Conservation (phyloP, 2,797 vertebrate genomes). For the Microctenopoma steveboyesi region DNA sequence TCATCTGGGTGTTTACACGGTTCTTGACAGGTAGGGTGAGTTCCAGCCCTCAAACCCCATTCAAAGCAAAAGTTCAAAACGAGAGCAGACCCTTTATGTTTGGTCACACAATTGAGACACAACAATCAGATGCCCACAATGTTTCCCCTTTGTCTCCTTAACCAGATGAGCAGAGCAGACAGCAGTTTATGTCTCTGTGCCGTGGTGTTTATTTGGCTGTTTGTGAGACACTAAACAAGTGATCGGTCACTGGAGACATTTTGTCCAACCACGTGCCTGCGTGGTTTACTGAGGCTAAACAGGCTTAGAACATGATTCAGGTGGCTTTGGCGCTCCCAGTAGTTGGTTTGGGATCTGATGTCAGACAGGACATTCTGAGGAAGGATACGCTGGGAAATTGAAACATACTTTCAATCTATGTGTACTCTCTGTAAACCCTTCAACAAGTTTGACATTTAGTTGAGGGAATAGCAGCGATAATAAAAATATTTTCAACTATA, state of each 20-base stretch:
- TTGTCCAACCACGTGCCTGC: conserved; percentile 54
- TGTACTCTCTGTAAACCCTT: conserved; percentile 14
- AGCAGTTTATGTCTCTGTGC: conserved; percentile 53
- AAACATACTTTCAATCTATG: conserved; percentile 31
- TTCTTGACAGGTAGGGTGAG: conserved; percentile 27
- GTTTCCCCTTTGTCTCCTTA: conserved; percentile 38
- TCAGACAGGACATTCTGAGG: conserved; percentile 44
- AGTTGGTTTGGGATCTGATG: conserved; percentile 53
- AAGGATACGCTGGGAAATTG: conserved; percentile 26
- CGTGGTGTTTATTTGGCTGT: conserved; percentile 69
- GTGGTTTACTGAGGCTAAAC: conserved; percentile 59
- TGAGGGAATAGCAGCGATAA: background rate
- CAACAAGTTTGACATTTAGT: background rate
- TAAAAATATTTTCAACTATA: background rate
- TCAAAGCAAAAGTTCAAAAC: conserved; percentile 49
- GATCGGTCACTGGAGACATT: conserved; percentile 57
- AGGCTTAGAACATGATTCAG: conserved; percentile 60
- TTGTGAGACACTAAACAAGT: conserved; percentile 65
- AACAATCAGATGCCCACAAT: conserved; percentile 56
- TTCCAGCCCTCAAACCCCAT: conserved; percentile 41
- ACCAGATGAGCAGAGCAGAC: conserved; percentile 27
- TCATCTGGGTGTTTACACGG: conserved; percentile 36
- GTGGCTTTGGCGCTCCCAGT: conserved; percentile 11
- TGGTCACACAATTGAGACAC: conserved; percentile 51
- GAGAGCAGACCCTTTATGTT: conserved; percentile 52